Evolutionary conservation across 2,888 invertebrate genomes (phyloP), one percentile per base, ranked within the genome.

Genomic region (Entomobrya proxima): DNA sequence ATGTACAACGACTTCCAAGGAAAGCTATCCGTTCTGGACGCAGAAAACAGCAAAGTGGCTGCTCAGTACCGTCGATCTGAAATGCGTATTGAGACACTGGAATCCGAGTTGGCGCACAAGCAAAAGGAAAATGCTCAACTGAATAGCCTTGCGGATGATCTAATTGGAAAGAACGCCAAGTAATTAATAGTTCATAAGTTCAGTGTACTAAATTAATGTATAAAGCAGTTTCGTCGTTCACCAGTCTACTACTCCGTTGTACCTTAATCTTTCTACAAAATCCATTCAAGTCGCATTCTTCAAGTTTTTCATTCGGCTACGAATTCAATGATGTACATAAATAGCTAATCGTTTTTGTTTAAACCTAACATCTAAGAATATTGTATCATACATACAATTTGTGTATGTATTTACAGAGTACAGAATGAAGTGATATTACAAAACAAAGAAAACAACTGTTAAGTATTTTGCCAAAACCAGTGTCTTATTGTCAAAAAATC

Each of bases 81-180:
- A 92, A 95, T 98, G 81, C 96, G 96, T 91, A 94, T 95, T 78
- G 95, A 95, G 87, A 96, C 97, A 15, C 93, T 98, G 89, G 95
- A 96, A 90, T 95, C 96, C 90, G 94, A 96, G 86, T 93, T 98
- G 86, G 95, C 96, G 88, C 97, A 98, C 92, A 98, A 98, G 93
- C 94, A 94, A 15, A 96, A 96, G 91, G 98, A 98, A 92, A 98
- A 97, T 92, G 94, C 95, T 90, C 97, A 98, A 92, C 93, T 98
- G 90, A 95, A 98, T 86, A 95, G 95, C 91, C 96, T 98, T 91
- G 96, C 98, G 93, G 98, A 98, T 93, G 98, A 98, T 92, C 94
- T 98, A 84, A 97, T 98, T 91, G 93, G 78, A n/a, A 76, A 44
- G n/a, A 37, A 32, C 30, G 40, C 30, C 30, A 52, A 61, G 35